Percentiles rank a stretch among this genome's conserved stretches.
phyloP scores from a whole-genome alignment of 2,113 vertebrate species.

The Labrus mixtus region DNA sequence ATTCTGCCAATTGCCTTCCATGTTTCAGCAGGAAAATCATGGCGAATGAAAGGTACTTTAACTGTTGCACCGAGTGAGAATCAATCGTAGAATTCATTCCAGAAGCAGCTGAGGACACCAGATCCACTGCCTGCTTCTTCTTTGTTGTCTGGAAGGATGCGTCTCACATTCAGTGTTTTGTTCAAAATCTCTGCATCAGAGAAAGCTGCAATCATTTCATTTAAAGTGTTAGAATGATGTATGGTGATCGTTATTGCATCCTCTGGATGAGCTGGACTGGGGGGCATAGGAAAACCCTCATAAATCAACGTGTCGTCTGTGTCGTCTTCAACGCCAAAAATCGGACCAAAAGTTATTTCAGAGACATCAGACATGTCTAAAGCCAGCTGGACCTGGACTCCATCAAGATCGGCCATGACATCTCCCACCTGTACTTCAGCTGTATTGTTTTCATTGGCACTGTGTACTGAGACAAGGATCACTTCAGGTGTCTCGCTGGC shows the following conservation, averaged over 20 bases:
- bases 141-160: conserved; percentile 38
- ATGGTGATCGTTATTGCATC: conserved; percentile 18
- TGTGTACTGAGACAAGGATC: conserved; percentile 3
- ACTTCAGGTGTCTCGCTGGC: conserved; percentile 20
- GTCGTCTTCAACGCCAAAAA: background rate
- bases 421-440: background rate
- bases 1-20: conserved; percentile 49
- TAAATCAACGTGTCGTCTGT: conserved; percentile 5
- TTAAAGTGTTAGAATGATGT: conserved; percentile 16
- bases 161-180: conserved; percentile 24
- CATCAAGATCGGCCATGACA: background rate
- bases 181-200: conserved; percentile 37
- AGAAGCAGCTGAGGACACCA: conserved; percentile 42
- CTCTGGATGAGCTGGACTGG: background rate
- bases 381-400: accelerated
- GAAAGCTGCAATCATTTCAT: conserved; percentile 37
- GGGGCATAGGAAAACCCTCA: background rate
- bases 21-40: conserved; percentile 44
- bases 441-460: conserved; percentile 7
- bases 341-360: background rate
- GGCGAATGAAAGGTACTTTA: conserved; percentile 39
- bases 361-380: background rate
- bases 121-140: conserved; percentile 41
- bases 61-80: conserved; percentile 12
- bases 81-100: conserved; percentile 34